Evolutionary conservation across 2,113 vertebrate species (phyloP), one percentile per base, ranked within the genome.

Genomic region (Oryzias curvinotus): DNA sequence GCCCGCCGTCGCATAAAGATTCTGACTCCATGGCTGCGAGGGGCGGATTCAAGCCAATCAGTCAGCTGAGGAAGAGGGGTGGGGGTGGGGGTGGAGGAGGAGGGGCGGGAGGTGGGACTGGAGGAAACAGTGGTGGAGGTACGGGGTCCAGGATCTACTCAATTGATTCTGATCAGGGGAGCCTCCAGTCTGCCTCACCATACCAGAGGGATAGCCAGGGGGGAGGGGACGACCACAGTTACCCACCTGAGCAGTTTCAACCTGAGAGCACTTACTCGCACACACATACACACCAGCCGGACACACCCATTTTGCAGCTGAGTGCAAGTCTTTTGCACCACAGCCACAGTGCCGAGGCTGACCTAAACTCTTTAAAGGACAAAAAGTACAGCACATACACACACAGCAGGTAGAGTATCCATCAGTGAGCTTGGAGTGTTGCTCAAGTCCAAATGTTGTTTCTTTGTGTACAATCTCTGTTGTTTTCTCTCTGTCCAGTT

Each of bases 151-250:
- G 95, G 90, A 95, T 98, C 83, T 98, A 97, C 87, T 96, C 95
- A 0, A 98, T 98, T 5, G 96, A 98, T 64, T 91, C 91, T 4
- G 95, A 97, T 84, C 95, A 95, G 78, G 93, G 92, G 57, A 92
- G 92, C 68, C 94, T 96, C 68, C 91, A 90, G 64, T 78, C 95
- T 0, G 93, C 93, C 19, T 88, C 93, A 1, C 88, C 94, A 4
- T 94, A 95, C 72, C 96, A 93, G 63, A 84, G 89, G 0, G 95
- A 96, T 71, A 95, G 92, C 75, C 80, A 94, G 46, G 86, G 90
- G 63, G 89, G 87, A 48, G 68, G 78, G 15, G 89, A 89, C 16
- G 87, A 90, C 23, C 81, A 70, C 65, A 65, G 65, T 52, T 90
- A 95, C 42, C 92, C 94, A 0, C 94, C 95, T 58, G 92, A 95